phyloP scores from a whole-genome alignment of 2,113 vertebrate genomes.

The Catharus minimus region DNA sequence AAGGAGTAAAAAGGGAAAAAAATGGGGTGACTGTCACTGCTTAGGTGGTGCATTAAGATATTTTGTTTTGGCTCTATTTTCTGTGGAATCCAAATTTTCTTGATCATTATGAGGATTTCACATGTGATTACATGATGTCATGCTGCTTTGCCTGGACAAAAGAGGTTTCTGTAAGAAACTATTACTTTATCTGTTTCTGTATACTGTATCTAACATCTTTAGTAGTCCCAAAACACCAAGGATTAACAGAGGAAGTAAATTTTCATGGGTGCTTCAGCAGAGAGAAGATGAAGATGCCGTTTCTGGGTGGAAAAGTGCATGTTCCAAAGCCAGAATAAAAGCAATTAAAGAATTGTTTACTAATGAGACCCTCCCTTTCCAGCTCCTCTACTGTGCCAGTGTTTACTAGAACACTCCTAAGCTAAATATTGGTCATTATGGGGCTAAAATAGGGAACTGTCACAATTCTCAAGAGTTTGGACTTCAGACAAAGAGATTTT shows the following conservation, averaged over 20 bases:
- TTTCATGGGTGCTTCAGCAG: background rate
- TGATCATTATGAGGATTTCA: background rate
- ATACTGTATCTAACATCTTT: background rate
- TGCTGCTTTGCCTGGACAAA: background rate
- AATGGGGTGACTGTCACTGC: background rate
- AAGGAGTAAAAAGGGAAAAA: background rate
- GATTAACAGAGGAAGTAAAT: background rate
- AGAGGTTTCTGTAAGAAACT: background rate
- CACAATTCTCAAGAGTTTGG: background rate
- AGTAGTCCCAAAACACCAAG: background rate
- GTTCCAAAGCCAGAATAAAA: background rate
- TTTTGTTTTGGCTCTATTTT: background rate
- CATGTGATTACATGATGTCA: background rate
- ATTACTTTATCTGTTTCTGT: background rate
- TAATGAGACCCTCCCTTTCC: background rate
- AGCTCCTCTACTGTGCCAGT: background rate
- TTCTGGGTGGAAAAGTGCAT: background rate
- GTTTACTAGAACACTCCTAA: background rate
- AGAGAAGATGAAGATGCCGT: background rate
- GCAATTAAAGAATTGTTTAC: background rate
- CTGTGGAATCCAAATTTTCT: background rate
- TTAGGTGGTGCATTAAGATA: background rate
- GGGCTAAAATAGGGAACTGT: background rate
- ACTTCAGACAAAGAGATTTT: background rate
- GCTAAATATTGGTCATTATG: background rate